These are phyloP conservation scores for Peromyscus nudipes DNA, from an alignment of 2,797 vertebrate genomes.

Conservation along the genomic window DNA sequence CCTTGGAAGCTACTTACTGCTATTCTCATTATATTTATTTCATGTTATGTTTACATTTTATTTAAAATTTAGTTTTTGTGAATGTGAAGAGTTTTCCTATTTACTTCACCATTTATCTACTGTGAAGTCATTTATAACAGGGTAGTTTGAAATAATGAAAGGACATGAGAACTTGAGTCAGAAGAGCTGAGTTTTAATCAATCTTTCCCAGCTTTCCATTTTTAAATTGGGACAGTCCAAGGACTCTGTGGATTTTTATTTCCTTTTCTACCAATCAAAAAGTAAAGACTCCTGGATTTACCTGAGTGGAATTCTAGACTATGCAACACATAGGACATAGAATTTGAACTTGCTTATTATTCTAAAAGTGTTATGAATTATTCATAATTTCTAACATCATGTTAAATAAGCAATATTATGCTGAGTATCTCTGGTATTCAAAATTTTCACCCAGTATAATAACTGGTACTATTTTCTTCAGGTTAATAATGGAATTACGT, in stretches of 20 bases:
- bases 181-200: not conserved
- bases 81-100: not conserved
- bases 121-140: not conserved
- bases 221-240: not conserved
- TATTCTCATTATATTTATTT: not conserved
- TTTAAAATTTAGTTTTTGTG: constrained; percentile 21
- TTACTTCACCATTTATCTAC: not conserved
- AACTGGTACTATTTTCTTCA: not conserved
- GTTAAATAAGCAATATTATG: not conserved
- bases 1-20: not conserved
- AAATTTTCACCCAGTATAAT: not conserved
- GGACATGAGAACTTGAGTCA: not conserved
- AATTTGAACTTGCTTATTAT: constrained; percentile 20
- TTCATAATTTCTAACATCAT: not conserved
- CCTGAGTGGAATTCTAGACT: not conserved
- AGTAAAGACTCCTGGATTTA: not conserved
- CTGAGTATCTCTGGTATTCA: not conserved
- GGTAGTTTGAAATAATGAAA: not conserved
- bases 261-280: not conserved
- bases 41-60: not conserved
- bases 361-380: constrained; percentile 24
- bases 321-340: not conserved
- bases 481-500: not conserved
- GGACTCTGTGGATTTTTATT: not conserved
- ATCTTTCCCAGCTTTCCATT: not conserved